Evolutionary conservation across 2,888 invertebrate species (phyloP), one percentile per base, ranked within the genome.

Genomic region (Hirtodrosophila histrioides): DNA sequence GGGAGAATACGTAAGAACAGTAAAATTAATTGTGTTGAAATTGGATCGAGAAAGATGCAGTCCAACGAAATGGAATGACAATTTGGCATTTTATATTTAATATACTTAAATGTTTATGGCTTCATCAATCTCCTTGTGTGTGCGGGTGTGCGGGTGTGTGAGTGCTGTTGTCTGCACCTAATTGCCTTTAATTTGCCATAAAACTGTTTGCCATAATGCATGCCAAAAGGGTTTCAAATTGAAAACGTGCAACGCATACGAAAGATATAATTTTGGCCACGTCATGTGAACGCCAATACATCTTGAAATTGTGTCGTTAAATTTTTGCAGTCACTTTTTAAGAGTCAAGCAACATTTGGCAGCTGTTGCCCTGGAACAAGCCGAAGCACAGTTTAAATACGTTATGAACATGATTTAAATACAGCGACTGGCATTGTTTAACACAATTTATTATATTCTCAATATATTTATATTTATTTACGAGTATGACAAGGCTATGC

Each of bases 181-280:
- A 82, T 85, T 85, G 77, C 83, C 75, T 75, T 85, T 85, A 83
- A 85, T 85, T 87, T 71, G 75, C 71, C 76, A 86, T 86, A 60
- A 83, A 80, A 76, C 56, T 51, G 70, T 78, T 64, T 60, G 60
- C 60, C 53, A 50, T 49, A 73, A 64, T 75, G 75, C 72, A 73
- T 82, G 65, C 63, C 71, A 69, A 83, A 79, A 86, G 67, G 86
- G 72, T 75, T 83, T 61, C 44, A 33, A 82, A 88, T 73, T 79
- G 83, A 76, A 79, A 66, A 84, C 84, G 84, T 84, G 84, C 72
- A 54, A 41, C 37, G 84, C 79, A 82, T 84, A 56, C 71, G 48
- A 37, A 82, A 78, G 65, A 67, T 50, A 73, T 54, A 70, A 53
- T 24, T 64, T 69, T 51, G 51, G 29, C 55, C 36, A 73, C 60